These are phyloP conservation scores for Drosophila fungiperda DNA, from an alignment of 2,888 invertebrate species.

Conservation along the genomic window DNA sequence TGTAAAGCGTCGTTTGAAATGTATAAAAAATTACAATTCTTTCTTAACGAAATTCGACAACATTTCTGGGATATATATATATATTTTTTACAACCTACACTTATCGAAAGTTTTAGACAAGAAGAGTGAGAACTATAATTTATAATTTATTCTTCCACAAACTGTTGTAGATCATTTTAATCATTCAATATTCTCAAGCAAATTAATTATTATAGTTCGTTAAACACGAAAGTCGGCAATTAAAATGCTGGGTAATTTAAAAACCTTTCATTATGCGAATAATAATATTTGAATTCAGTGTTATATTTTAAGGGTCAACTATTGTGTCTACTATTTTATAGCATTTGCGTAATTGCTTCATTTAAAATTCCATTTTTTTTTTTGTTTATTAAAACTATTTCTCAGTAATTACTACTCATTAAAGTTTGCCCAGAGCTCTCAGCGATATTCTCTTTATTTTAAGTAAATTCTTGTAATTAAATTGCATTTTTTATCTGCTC, in stretches of 20 bases:
- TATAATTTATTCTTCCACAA: not conserved
- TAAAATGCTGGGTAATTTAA: not conserved
- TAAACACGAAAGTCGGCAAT: not conserved
- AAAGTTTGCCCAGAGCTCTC: not conserved
- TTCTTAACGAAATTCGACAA: too few species aligned
- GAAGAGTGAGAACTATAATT: not conserved
- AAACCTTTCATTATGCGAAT: not conserved
- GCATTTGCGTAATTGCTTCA: slow-evolving; percentile 6
- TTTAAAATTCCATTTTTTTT: not conserved
- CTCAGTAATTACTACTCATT: not conserved
- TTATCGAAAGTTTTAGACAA: not conserved
- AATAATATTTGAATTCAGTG: not conserved
- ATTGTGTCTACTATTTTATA: not conserved
- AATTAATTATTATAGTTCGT: not conserved
- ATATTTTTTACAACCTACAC: not conserved
- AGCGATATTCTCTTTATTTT: not conserved
- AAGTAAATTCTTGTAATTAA: not conserved
- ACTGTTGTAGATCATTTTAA: not conserved
- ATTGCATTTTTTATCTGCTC: not conserved
- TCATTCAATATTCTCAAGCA: not conserved
- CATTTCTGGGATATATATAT: accelerated
- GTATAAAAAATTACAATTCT: not conserved
- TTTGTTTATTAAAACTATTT: not conserved
- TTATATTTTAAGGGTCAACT: not conserved
- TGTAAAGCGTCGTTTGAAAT: not conserved